These are phyloP conservation scores for Drosophila anomalata DNA, from an alignment of 2,888 invertebrate species.

Conservation along the genomic window DNA sequence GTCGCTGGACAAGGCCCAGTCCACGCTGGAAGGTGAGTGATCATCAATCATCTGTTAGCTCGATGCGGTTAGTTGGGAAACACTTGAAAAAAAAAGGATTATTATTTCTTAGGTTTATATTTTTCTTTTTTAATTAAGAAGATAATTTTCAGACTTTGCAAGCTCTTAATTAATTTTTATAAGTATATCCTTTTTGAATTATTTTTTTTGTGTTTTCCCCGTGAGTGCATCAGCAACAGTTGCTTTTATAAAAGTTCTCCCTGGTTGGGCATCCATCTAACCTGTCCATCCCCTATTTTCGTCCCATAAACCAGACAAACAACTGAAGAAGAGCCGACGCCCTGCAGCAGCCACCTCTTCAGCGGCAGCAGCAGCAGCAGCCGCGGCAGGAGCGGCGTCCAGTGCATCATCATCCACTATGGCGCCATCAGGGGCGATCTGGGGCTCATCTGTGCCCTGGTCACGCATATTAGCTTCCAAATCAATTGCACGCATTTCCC, in stretches of 20 bases:
- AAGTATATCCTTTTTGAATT: no score
- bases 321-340: slow-evolving; percentile 72
- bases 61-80: slow-evolving; percentile 16
- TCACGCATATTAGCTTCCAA: slow-evolving; percentile 69
- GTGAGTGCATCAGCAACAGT: slow-evolving; percentile 55
- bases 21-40: slow-evolving; percentile 76
- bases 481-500: slow-evolving; percentile 76
- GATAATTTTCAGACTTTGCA: no score
- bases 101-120: background rate
- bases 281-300: background rate
- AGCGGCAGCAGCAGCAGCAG: slow-evolving; percentile 57
- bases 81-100: slow-evolving; percentile 12
- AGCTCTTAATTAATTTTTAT: no score
- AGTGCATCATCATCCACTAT: slow-evolving; percentile 50
- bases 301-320: slow-evolving; percentile 65
- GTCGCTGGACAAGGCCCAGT: slow-evolving; percentile 74
- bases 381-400: slow-evolving; percentile 52
- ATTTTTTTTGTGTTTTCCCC: background rate
- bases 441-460: slow-evolving; percentile 53
- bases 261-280: slow-evolving; percentile 7
- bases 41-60: slow-evolving; percentile 65
- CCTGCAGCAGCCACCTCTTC: slow-evolving; percentile 74
- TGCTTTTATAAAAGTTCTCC: slow-evolving; percentile 38
- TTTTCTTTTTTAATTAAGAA: no score
- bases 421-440: slow-evolving; percentile 20